phyloP scores from a whole-genome alignment of 1,140 invertebrate species.

The Rhizoglyphus robini region DNA sequence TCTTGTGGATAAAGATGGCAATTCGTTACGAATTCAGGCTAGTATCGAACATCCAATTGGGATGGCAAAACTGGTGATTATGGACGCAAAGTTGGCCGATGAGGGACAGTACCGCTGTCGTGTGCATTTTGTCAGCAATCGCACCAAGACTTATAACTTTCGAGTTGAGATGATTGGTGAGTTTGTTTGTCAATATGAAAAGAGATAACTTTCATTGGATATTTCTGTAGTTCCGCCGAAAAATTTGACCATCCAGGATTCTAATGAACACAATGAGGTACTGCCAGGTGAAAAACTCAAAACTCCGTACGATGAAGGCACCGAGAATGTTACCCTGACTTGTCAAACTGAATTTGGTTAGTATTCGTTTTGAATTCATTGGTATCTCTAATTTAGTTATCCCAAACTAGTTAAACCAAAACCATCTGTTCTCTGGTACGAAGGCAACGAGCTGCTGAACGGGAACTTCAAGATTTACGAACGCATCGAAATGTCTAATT shows the following conservation, averaged over 20 bases:
- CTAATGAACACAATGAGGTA: background rate
- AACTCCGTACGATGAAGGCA: too few species aligned
- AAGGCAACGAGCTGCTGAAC: background rate
- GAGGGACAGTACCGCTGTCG: background rate
- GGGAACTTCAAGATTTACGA: background rate
- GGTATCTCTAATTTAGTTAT: too few species aligned
- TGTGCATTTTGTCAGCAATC: background rate
- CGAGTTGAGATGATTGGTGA: background rate
- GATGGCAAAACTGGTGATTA: background rate
- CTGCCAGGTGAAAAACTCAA: too few species aligned
- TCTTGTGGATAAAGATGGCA: background rate
- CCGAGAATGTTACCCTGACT: too few species aligned
- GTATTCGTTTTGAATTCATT: too few species aligned
- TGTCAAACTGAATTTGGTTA: too few species aligned
- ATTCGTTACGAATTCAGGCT: background rate
- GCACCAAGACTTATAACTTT: background rate
- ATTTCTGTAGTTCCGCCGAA: background rate
- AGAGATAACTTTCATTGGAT: background rate
- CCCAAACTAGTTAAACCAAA: background rate
- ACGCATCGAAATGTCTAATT: too few species aligned
- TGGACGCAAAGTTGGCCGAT: background rate
- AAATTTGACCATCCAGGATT: background rate
- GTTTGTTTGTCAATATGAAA: background rate
- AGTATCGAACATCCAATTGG: background rate
- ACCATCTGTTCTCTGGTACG: background rate